Evolutionary conservation across 2,113 vertebrate species (phyloP).

Genomic region (Triplophysa siluroides): DNA sequence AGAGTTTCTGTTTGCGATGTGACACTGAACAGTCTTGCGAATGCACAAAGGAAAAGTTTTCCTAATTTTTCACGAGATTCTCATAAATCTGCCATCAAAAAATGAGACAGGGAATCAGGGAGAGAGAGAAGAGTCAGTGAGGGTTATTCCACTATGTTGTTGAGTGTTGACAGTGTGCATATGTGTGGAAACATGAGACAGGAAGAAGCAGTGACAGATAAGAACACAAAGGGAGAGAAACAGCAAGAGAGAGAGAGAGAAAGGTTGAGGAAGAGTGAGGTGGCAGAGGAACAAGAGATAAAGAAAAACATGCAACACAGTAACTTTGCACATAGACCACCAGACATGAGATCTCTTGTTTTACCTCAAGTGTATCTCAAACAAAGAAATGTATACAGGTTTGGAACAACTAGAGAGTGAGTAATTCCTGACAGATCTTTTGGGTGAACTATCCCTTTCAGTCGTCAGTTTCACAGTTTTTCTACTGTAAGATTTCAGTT

Average conservation of each 20-base stretch:
- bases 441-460: too few species aligned
- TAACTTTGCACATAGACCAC: background rate
- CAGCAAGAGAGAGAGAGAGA: background rate
- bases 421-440: too few species aligned
- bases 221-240: conserved; percentile 41
- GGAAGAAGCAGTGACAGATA: conserved; percentile 49
- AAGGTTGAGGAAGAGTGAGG: conserved; percentile 14
- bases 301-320: background rate
- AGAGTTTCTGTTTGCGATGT: background rate
- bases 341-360: too few species aligned
- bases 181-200: conserved; percentile 43
- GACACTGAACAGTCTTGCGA: conserved; percentile 1
- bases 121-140: background rate
- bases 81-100: conserved; percentile 21
- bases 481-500: too few species aligned
- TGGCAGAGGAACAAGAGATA: conserved; percentile 7
- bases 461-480: too few species aligned
- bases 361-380: too few species aligned
- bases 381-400: too few species aligned
- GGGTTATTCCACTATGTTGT: conserved; percentile 23
- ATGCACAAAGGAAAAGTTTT: conserved; percentile 10
- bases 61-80: conserved; percentile 19
- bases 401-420: too few species aligned
- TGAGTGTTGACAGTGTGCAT: conserved; percentile 43
- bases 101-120: background rate